Conservation (phyloP, 2,113 vertebrate genomes). For the Chrysemys picta region DNA sequence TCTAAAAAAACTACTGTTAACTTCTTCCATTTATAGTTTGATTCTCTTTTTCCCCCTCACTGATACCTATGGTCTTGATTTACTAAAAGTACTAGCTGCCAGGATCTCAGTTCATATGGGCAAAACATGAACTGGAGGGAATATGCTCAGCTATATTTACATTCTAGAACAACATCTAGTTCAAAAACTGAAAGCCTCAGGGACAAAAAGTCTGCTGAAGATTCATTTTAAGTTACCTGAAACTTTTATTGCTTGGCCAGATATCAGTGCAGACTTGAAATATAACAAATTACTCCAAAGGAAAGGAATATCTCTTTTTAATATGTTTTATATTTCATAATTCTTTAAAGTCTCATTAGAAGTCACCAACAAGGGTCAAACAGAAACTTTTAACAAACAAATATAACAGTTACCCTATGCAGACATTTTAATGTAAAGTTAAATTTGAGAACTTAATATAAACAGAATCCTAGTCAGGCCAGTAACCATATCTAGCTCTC, state of each 20-base stretch:
- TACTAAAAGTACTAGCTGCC: not conserved
- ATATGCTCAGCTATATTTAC: not conserved
- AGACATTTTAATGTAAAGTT: not conserved
- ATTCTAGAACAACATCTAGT: not conserved
- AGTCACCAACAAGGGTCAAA: not conserved
- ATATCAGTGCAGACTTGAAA: not conserved
- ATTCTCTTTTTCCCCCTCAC: not conserved
- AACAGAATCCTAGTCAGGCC: not conserved
- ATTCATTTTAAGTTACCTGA: constrained; percentile 3
- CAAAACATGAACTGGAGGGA: not conserved
- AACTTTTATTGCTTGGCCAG: constrained; percentile 16
- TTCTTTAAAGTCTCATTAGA: not conserved
- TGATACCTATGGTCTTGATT: not conserved
- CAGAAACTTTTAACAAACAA: not conserved
- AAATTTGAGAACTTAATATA: not conserved
- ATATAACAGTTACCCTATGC: not conserved
- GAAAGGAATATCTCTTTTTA: not conserved
- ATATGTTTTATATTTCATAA: not conserved
- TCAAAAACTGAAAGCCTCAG: not conserved
- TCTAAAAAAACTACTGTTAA: not conserved
- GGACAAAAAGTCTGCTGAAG: not conserved
- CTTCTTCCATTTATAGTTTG: not conserved
- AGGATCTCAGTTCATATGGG: not conserved
- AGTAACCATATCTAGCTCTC: not conserved
- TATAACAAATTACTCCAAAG: not conserved